Evolutionary conservation across 53 echinoderm and acorn worm genomes (phyloP).

Genomic region (Holothuria scabra): DNA sequence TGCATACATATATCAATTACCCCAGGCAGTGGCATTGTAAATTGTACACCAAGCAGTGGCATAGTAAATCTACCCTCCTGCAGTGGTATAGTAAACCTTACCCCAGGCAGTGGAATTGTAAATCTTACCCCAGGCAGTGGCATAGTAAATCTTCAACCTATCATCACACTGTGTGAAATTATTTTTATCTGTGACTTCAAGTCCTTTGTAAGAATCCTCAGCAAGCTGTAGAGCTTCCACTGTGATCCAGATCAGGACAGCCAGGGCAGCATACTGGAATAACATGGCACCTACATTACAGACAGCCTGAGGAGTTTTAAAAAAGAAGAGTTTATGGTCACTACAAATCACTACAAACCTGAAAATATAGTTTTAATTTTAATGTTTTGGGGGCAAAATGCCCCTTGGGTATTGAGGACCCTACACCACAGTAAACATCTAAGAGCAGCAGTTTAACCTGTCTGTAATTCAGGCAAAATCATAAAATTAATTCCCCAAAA

Average conservation of each 20-base stretch:
- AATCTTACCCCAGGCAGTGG: slow-evolving; percentile 53
- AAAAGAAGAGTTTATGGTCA: neutral
- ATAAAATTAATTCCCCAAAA: too few relatives aligned
- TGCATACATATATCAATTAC: neutral
- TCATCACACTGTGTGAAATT: slow-evolving; percentile 25
- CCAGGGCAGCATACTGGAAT: slow-evolving; percentile 63
- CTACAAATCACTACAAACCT: neutral
- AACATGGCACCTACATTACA: slow-evolving; percentile 47
- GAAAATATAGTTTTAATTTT: too few relatives aligned
- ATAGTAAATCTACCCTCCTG: too few relatives aligned
- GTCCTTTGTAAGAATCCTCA: slow-evolving; percentile 51
- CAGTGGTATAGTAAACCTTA: too few relatives aligned
- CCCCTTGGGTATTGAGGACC: too few relatives aligned
- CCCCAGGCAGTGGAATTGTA: slow-evolving; percentile 48
- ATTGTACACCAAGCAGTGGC: too few relatives aligned
- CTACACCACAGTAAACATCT: too few relatives aligned
- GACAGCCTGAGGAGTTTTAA: slow-evolving; percentile 17
- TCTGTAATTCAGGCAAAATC: too few relatives aligned
- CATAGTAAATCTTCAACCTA: slow-evolving; percentile 41
- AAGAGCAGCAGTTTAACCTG: too few relatives aligned
- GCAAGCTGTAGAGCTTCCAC: slow-evolving; percentile 67
- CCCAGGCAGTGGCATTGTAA: too few relatives aligned
- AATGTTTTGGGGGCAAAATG: too few relatives aligned
- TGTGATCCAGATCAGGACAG: slow-evolving; percentile 60
- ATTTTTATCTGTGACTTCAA: slow-evolving; percentile 51